These are phyloP conservation scores for Stratiomys singularior DNA, from an alignment of 2,888 invertebrate genomes.

Conservation along the genomic window DNA sequence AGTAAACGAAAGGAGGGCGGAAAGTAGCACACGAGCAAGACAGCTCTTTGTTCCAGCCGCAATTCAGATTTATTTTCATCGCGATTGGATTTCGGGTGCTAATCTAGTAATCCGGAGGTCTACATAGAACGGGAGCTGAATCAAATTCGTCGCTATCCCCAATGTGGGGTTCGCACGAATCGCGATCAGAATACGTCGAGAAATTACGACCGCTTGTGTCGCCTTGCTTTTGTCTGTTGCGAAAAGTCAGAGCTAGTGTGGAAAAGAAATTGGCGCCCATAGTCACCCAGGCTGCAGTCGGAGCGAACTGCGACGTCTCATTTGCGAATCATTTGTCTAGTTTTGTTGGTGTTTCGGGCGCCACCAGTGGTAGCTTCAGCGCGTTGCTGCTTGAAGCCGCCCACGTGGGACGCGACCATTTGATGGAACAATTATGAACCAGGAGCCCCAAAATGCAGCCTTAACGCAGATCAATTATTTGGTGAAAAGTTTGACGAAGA, in stretches of 20 bases:
- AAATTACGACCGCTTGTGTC: neutral
- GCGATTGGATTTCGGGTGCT: neutral
- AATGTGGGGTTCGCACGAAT: conserved; percentile 23
- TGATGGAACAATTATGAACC: conserved; percentile 93
- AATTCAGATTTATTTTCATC: neutral
- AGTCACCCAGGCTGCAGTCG: neutral
- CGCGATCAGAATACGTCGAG: too few relatives aligned
- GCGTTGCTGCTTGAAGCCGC: conserved; percentile 87
- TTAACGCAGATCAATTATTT: conserved; percentile 98
- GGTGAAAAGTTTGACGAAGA: conserved; percentile 94
- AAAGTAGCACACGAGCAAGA: neutral
- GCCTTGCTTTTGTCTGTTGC: neutral
- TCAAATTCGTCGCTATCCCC: neutral
- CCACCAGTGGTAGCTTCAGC: conserved; percentile 75
- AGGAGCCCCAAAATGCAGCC: conserved; percentile 98
- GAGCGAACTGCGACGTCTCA: neutral
- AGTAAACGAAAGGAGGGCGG: neutral
- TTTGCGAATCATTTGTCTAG: conserved; percentile 13
- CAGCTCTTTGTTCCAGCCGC: neutral
- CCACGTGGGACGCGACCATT: conserved; percentile 74
- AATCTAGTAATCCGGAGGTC: neutral
- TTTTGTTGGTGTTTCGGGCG: conserved; percentile 52
- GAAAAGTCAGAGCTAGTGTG: conserved; percentile 25
- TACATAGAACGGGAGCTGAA: neutral
- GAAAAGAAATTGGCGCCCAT: neutral